phyloP scores from a whole-genome alignment of 2,797 vertebrate genomes.

The Streptopelia turtur region DNA sequence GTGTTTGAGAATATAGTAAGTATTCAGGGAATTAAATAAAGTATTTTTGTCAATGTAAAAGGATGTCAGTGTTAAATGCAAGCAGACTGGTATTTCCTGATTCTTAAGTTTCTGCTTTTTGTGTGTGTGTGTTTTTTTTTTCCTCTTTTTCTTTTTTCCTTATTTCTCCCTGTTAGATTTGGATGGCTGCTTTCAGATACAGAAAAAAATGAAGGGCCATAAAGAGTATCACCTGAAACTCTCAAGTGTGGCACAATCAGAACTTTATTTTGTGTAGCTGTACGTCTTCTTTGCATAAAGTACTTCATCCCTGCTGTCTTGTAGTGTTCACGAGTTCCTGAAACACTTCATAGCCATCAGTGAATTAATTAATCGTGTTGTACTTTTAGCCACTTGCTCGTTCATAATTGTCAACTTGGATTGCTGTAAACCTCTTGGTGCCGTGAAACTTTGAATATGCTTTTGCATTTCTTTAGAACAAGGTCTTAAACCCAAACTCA shows the following conservation, averaged over 20 bases:
- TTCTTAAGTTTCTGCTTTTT: background rate
- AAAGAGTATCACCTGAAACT: background rate
- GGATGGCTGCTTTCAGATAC: background rate
- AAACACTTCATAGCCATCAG: background rate
- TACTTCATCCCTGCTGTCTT: background rate
- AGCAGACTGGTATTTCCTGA: background rate
- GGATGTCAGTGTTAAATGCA: background rate
- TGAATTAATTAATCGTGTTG: background rate
- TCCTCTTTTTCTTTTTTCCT: accelerated
- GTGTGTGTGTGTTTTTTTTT: accelerated
- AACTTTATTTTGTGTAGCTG: background rate
- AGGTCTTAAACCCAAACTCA: background rate
- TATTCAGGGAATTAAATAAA: background rate
- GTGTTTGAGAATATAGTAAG: background rate
- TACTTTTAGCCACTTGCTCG: background rate
- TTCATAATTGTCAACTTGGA: background rate
- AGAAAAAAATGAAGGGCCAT: accelerated
- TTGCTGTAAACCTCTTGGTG: background rate
- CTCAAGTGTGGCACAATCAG: background rate
- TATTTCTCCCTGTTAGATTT: background rate
- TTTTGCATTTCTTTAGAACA: background rate
- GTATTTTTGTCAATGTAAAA: background rate
- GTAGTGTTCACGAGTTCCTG: background rate
- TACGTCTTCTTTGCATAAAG: background rate
- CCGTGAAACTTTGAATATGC: background rate